Percentiles rank a stretch among this genome's conserved stretches.
Conservation (phyloP, 2,888 invertebrate genomes). For the Drosophila anomelani region DNA sequence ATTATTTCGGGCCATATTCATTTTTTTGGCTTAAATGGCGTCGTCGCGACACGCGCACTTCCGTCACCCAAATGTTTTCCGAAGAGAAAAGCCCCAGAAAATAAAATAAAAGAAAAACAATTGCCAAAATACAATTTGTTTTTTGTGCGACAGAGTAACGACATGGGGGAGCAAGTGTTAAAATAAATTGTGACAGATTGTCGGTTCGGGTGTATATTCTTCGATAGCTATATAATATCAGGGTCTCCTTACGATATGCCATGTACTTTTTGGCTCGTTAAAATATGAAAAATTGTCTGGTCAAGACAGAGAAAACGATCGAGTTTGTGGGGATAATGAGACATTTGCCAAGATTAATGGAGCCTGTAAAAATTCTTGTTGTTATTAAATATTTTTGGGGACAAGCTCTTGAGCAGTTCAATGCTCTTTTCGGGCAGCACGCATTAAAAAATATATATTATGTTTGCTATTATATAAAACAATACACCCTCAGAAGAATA, state of each 20-base stretch:
- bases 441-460: too few species aligned
- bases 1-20: slow-evolving; percentile 35
- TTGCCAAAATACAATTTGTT: slow-evolving; percentile 39
- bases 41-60: slow-evolving; percentile 66
- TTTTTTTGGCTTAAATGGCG: slow-evolving; percentile 48
- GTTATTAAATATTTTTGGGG: slow-evolving; percentile 6
- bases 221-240: slow-evolving; percentile 58
- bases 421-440: not conserved
- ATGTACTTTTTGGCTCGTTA: slow-evolving; percentile 59
- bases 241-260: slow-evolving; percentile 59
- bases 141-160: slow-evolving; percentile 50
- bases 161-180: slow-evolving; percentile 57
- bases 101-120: slow-evolving; percentile 23
- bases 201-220: slow-evolving; percentile 7
- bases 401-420: slow-evolving; percentile 15
- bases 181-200: slow-evolving; percentile 70
- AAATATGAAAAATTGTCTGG: slow-evolving; percentile 50
- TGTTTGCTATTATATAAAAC: not conserved
- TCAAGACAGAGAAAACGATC: slow-evolving; percentile 12
- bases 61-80: slow-evolving; percentile 57
- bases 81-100: slow-evolving; percentile 44
- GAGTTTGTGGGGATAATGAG: slow-evolving; percentile 20
- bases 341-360: slow-evolving; percentile 32
- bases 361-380: slow-evolving; percentile 2
- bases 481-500: too few species aligned